Evolutionary conservation across 92 coral and sea anemone species (phyloP), one percentile per base, ranked within the genome.

Genomic region (Meandrina meandrites): DNA sequence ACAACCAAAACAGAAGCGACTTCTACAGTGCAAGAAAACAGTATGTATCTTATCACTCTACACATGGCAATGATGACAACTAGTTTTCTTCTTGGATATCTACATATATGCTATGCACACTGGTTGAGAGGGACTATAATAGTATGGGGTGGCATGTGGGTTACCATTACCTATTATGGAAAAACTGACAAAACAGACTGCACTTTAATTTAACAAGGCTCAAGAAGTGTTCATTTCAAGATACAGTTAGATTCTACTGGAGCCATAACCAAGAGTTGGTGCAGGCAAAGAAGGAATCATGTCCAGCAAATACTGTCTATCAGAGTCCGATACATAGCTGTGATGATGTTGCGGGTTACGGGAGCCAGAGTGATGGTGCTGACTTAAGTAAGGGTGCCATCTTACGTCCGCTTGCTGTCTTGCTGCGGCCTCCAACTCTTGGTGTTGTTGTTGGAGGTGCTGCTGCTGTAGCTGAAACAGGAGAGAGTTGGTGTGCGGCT

Each of bases 401-500:
- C 99, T 91, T 15, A 93, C 95, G 79, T 95, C 98, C 0, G 97
- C 92, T 45, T 96, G 95, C 50, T 93, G 94, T 21, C 98, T 88
- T 6, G 97, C 96, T 4, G 95, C 96, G 1, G 88, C 94, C 66
- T 95, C 99, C 86, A 95, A 19, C 78, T 95, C 98, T 62, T 96
- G 98, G 32, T 96, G 99, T 53, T 97, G 99, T 48, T 95, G 99
- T 64, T 97, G 99, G 1, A 95, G 90, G 80, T 95, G 99, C 80
- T 97, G 99, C 82, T 97, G 99, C 72, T 97, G 99, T 34, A 95
- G 96, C 73, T 95, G 99, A 78, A 89, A 96, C 40, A 95, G 90
- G 7, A 97, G 89, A 28, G 98, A 95, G 86, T 92, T 95, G 18
- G 94, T 48, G 87, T 95, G 98, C 11, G 92, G 94, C 66, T 93